Evolutionary conservation across 2,797 vertebrate species (phyloP), one percentile per base, ranked within the genome.

Genomic region (Vespertilio murinus): DNA sequence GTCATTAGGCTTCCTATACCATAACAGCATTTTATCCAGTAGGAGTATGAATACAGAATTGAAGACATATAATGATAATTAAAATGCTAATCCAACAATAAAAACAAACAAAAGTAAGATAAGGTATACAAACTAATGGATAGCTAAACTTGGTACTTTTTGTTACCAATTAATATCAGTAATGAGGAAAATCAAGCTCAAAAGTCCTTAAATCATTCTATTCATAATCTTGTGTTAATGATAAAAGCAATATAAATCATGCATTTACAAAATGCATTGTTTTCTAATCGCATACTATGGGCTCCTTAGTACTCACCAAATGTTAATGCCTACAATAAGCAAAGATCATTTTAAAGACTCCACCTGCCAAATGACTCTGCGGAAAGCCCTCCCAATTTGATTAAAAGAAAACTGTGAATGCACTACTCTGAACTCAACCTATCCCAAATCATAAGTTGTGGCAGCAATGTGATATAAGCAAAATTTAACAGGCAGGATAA

Each of bases 31-130:
- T 74, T 65, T 56, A 84, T 80, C 54, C 69, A 94, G 49, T 30
- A 71, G 49, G 16, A 86, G 7, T 56, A 75, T 65, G 18, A 94
- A 82, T 69, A 89, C 47, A 88, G 71, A 79, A 81, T 74, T 3
- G 2, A 95, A 90, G 40, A 40, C 38, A 82, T 25, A 67, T n/a
- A 80, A 83, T 54, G 18, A 38, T 83, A 91, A 82, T 67, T 17
- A 59, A 93, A 95, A 82, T 67, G 12, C 75, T 70, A 80, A 77
- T 69, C 28, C 22, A 86, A 74, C 5, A 91, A 54, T 83, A 90
- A 91, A 80, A 90, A 52, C 61, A 74, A 88, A 71, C 9, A 82
- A 94, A 94, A 88, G 67, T 45, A 74, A 95, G 33, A 70, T 82
- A 82, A 89, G 64, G 23, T 61, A 38, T 93, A 91, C 11, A 86